Base-by-base conservation (phyloP, 2,888 invertebrate genomes). In the Peribatodes rhomboidaria region DNA sequence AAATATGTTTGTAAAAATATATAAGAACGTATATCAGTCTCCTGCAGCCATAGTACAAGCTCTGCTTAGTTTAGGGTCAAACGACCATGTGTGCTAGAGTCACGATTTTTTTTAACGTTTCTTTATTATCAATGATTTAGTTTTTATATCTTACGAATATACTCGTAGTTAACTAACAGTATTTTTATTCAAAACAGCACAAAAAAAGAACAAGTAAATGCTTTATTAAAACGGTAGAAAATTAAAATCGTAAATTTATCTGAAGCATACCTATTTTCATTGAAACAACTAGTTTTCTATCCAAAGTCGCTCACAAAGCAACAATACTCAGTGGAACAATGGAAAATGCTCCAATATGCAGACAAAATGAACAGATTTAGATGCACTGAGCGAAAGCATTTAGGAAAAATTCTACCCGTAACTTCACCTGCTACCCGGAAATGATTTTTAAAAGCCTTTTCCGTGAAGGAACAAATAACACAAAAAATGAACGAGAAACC, bases 321-420 rank as follows among this genome's bases (percentile, higher is more conserved):
- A 22, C 31, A 42, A 37, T 27, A n/a, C 16, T 65, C 50, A 54
- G 53, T 27, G 7, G 54, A 58, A 41, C 18, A 31, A 22, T 46
- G 10, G 50, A 61, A 59, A 58, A 39, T 62, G 57, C 67, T 67
- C 20, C 54, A 61, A 61, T 65, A 41, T 18, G 62, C 42, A 62
- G 64, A 70, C 63, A 65, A 41, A 58, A 58, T 37, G 53, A 58
- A 55, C 62, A 57, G 60, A 61, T 52, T 69, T 61, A 61, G 47
- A 67, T 69, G 67, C 65, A 73, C 75, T 71, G 70, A 73, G 49
- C 58, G 20, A 44, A 74, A 72, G 70, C 61, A 75, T 69, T 71
- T 72, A 57, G 44, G 59, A 55, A 68, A 68, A 73, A 69, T 69
- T 72, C 52, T 33, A 33, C 39, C 61, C 31, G 46, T 42, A 57